A percentile compares a stretch with the other conserved stretches of the same genome.
Conservation (phyloP, 2,797 vertebrate species). For the Phoebastria nigripes region DNA sequence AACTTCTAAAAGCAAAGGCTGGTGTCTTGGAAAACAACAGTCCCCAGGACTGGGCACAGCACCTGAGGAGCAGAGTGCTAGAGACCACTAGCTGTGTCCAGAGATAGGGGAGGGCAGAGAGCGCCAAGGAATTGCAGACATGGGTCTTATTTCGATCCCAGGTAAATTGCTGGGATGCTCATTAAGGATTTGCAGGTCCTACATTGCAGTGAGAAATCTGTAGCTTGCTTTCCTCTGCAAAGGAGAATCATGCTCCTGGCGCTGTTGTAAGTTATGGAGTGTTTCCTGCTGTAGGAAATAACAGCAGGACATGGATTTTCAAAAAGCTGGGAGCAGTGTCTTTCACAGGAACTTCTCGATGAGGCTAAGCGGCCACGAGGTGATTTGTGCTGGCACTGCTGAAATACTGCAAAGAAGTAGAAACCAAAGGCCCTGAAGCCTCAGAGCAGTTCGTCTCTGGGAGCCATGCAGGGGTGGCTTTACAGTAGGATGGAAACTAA, state of each 20-base stretch:
- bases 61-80: background rate
- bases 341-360: background rate
- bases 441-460: background rate
- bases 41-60: background rate
- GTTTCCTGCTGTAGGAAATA: background rate
- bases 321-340: background rate
- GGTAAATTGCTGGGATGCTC: background rate
- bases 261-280: background rate
- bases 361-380: background rate
- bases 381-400: background rate
- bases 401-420: background rate
- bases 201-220: background rate
- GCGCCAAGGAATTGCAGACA: background rate
- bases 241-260: background rate
- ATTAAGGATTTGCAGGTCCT: background rate
- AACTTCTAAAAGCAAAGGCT: background rate
- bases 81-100: background rate
- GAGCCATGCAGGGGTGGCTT: background rate
- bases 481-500: background rate
- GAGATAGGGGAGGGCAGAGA: background rate
- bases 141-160: background rate
- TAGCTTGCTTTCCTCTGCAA: background rate
- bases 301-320: background rate
- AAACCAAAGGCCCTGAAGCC: background rate
- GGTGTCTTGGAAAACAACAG: background rate